phyloP scores from a whole-genome alignment of 2,113 vertebrate genomes.

The Lepidiolamprologus cunningtoni region DNA sequence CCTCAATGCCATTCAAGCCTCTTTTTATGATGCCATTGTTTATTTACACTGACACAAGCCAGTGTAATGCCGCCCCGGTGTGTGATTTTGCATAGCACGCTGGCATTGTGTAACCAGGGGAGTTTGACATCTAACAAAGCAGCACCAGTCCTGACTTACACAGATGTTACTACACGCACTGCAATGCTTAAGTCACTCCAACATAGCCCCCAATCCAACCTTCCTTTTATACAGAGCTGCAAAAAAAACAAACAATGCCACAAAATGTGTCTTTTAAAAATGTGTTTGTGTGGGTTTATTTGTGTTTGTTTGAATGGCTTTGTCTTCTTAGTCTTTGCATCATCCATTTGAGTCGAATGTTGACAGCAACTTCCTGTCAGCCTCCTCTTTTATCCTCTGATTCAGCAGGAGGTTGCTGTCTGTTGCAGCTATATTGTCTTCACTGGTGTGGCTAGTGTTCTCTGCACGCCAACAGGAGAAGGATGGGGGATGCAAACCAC shows the following conservation, averaged over 20 bases:
- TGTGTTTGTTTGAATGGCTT: neutral
- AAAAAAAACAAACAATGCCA: fast-evolving
- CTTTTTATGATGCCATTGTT: neutral
- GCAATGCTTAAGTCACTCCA: neutral
- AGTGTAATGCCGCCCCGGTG: neutral
- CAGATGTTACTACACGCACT: neutral
- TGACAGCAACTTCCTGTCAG: slow-evolving; percentile 61
- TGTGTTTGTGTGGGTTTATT: neutral
- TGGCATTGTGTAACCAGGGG: neutral
- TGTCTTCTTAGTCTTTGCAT: neutral
- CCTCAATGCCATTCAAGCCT: neutral
- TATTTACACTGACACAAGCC: neutral
- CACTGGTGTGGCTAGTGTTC: slow-evolving; percentile 37
- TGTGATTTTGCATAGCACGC: neutral
- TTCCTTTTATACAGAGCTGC: neutral
- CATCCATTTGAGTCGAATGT: neutral
- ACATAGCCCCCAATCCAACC: neutral
- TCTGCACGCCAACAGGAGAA: neutral
- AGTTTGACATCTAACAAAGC: neutral
- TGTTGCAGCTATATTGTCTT: slow-evolving; percentile 57
- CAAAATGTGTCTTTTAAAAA: neutral
- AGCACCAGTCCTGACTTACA: neutral
- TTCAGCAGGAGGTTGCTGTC: slow-evolving; percentile 62
- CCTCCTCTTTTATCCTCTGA: slow-evolving; percentile 46
- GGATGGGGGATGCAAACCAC: neutral